These are phyloP conservation scores for Corapipo altera DNA, from an alignment of 2,113 vertebrate genomes.

Conservation along the genomic window DNA sequence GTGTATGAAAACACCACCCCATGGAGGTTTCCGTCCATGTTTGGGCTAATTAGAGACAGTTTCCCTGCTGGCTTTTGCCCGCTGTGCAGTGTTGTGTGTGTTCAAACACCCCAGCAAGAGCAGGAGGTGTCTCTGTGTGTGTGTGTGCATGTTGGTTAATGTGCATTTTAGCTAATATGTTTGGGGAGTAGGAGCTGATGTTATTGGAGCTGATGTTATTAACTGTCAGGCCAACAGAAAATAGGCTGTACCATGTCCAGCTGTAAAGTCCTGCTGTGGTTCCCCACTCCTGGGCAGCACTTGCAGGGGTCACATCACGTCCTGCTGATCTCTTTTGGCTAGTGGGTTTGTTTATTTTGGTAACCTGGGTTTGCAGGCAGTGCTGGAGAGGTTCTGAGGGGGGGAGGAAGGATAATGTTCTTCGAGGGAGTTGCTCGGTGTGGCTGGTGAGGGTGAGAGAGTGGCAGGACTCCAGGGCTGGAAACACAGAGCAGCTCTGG, in stretches of 20 bases:
- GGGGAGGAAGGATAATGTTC: background rate
- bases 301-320: fast-evolving
- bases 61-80: background rate
- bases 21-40: background rate
- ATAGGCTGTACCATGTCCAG: background rate
- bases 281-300: fast-evolving
- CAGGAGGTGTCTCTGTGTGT: background rate
- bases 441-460: background rate
- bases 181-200: background rate
- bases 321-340: background rate
- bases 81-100: background rate
- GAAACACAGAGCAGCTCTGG: background rate
- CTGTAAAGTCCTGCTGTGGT: background rate
- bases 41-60: constrained; percentile 15
- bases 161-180: fast-evolving
- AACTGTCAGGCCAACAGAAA: background rate
- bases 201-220: background rate
- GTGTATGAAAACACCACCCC: constrained; percentile 23
- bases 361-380: background rate
- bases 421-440: fast-evolving
- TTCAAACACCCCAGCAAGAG: background rate
- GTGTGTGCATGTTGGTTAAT: background rate
- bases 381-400: background rate
- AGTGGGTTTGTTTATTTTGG: background rate
- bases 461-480: background rate